A percentile compares a stretch with the other conserved stretches of the same genome.
Conservation (phyloP, 1,140 invertebrate species). For the Drosophila micromelanica region DNA sequence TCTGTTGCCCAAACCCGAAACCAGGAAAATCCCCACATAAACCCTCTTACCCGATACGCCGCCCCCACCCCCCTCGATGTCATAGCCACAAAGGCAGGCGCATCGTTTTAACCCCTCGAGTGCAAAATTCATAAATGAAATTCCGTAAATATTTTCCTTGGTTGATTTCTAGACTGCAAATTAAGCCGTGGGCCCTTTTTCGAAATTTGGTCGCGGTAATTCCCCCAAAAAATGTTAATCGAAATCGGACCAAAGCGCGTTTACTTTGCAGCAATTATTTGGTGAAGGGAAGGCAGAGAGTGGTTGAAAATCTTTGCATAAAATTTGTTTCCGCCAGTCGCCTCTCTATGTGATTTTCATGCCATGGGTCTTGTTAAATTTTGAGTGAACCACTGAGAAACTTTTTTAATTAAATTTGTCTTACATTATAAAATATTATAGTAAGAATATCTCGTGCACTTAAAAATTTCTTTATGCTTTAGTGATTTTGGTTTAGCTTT, state of each 20-base stretch:
- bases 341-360: neutral
- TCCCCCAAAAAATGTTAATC: slow-evolving; percentile 15
- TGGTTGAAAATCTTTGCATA: neutral
- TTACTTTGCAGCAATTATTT: neutral
- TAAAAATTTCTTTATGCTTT: too few species aligned
- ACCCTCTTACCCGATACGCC: neutral
- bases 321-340: neutral
- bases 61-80: slow-evolving; percentile 12
- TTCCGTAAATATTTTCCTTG: slow-evolving; percentile 73
- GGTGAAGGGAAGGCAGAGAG: neutral
- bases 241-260: slow-evolving; percentile 9
- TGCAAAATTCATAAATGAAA: slow-evolving; percentile 74
- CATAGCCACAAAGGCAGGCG: neutral
- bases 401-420: too few species aligned
- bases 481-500: too few species aligned
- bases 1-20: slow-evolving; percentile 46
- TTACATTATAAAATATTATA: too few species aligned
- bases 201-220: neutral
- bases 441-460: too few species aligned
- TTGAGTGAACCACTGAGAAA: too few species aligned
- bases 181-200: slow-evolving; percentile 32
- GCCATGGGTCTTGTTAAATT: neutral
- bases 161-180: slow-evolving; percentile 48
- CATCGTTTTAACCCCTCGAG: slow-evolving; percentile 46
- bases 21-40: neutral